These are phyloP conservation scores for Centropus bengalensis DNA, from an alignment of 2,113 vertebrate species.

Conservation along the genomic window DNA sequence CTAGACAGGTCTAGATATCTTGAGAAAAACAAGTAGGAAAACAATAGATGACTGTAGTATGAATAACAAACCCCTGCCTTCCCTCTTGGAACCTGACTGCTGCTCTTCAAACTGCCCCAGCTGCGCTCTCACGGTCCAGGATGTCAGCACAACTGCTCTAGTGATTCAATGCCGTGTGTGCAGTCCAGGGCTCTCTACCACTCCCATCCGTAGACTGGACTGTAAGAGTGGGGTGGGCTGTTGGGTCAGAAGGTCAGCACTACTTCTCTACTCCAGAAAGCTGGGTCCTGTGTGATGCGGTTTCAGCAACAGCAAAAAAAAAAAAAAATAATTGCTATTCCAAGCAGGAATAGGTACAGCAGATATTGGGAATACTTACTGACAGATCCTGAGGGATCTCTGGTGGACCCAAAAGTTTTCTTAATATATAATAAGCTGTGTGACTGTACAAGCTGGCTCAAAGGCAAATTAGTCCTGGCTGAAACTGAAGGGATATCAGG, in stretches of 20 bases:
- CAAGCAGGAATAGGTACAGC: not conserved
- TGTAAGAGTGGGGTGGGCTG: not conserved
- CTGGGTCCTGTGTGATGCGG: not conserved
- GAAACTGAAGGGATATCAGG: not conserved
- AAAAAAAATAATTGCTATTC: not conserved
- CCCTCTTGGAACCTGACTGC: constrained; percentile 57
- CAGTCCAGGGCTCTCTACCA: not conserved
- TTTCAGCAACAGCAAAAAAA: not conserved
- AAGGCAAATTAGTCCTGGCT: not conserved
- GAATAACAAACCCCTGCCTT: constrained; percentile 63
- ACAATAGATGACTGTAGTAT: constrained; percentile 74
- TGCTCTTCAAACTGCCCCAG: constrained; percentile 71
- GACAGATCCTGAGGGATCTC: not conserved
- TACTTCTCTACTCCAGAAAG: not conserved
- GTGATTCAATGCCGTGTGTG: constrained; percentile 69
- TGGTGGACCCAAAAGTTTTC: not conserved
- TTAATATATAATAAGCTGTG: not conserved
- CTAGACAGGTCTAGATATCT: constrained; percentile 69
- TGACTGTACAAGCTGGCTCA: not conserved
- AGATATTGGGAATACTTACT: not conserved
- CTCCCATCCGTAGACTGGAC: constrained; percentile 29
- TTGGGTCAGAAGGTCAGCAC: not conserved
- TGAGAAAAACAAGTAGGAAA: constrained; percentile 76
- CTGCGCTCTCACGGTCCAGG: constrained; percentile 70
- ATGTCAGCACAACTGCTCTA: constrained; percentile 50